Base-by-base conservation (phyloP, 2,888 invertebrate species). In the Gymnoscelis rufifasciata region DNA sequence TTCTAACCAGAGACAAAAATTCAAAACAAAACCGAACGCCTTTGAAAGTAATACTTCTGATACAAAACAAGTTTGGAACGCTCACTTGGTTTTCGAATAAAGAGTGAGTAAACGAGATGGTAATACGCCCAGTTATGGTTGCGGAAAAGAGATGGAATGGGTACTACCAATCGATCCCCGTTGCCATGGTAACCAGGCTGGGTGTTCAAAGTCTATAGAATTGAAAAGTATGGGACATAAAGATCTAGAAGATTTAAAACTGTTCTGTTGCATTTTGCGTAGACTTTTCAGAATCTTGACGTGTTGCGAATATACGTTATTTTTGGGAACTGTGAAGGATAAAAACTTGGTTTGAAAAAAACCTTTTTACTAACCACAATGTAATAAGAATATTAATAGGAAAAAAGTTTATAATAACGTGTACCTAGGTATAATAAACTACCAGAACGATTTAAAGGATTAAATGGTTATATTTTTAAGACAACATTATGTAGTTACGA, bases 91-190 rank as follows among this genome's bases (percentile, higher is more conserved):
- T 36, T 64, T 57, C 45, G 49, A 60, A 64, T 62, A 68, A 66
- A 64, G 43, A 42, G 39, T 40, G 60, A 12, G 47, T 0, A 47
- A 65, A n/a, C 23, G 53, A 51, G 66, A 71, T 26, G 33, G 14
- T 3, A 1, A 7, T 46, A 68, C 45, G 11, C 28, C 7, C 3
- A 24, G 28, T n/a, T 4, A 4, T 14, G 10, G 15, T 48, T 13
- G 60, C 45, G 58, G 3, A 56, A 70, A 29, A 33, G 55, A 49
- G 70, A 66, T 8, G 51, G 59, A 38, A 15, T 45, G 43, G 48
- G 64, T 68, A 66, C 69, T 65, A 64, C 62, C 77, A 79, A 83
- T 82, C 83, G 83, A 83, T 83, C 64, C 64, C 6, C 54, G 80
- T 83, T 64, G 47, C 73, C 69, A 77, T 80, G 70, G 74, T 43